Conservation (phyloP, 92 coral and sea anemone genomes). For the Pocillopora meandrina region DNA sequence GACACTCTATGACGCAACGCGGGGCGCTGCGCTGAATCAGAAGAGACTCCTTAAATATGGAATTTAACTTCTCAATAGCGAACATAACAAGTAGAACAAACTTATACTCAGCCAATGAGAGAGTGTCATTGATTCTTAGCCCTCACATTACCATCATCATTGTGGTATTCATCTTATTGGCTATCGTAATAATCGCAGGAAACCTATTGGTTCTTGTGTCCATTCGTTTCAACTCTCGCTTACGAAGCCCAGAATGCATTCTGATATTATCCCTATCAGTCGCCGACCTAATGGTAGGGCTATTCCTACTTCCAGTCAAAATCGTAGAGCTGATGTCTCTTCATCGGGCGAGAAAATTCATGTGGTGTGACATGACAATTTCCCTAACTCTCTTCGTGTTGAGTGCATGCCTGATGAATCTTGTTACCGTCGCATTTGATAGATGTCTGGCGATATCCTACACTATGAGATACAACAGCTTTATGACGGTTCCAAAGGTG, state of each 20-base stretch:
- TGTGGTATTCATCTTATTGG: conserved; percentile 38
- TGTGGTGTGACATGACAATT: conserved; percentile 53
- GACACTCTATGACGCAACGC: too few species aligned
- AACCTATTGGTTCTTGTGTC: conserved; percentile 51
- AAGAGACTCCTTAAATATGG: background rate
- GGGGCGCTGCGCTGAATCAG: too few species aligned
- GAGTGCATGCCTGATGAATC: conserved; percentile 55
- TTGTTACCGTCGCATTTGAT: conserved; percentile 52
- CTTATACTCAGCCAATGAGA: background rate
- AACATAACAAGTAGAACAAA: background rate
- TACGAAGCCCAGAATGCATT: conserved; percentile 38
- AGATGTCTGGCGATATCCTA: conserved; percentile 58
- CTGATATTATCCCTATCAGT: conserved; percentile 48
- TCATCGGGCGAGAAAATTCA: conserved; percentile 36
- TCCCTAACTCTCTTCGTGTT: conserved; percentile 48
- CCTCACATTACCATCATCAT: conserved; percentile 41
- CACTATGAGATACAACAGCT: conserved; percentile 42
- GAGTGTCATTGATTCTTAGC: background rate
- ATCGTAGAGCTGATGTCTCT: conserved; percentile 42
- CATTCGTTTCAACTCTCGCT: conserved; percentile 35
- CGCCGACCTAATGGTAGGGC: conserved; percentile 64
- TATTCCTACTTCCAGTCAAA: conserved; percentile 44
- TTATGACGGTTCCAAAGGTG: conserved; percentile 32
- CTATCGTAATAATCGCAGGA: conserved; percentile 29
- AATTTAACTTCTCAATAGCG: background rate